Evolutionary conservation across 2,797 vertebrate genomes (phyloP).

Genomic region (Malacoctenus gilli): DNA sequence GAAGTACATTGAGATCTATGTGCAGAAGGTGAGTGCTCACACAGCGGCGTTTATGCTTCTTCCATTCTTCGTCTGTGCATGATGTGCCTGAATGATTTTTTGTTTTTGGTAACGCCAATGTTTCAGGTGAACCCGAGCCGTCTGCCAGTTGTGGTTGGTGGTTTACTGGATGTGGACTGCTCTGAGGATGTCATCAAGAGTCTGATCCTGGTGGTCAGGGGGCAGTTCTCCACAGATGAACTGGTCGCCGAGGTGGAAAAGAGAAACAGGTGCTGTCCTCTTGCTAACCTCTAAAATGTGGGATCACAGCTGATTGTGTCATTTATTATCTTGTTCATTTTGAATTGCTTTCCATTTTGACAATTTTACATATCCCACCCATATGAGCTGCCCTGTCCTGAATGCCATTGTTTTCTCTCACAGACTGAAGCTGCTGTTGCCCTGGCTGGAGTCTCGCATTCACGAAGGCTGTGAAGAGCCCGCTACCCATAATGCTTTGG

Average conservation of each 20-base stretch:
- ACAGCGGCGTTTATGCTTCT: background rate
- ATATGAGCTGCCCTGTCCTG: too few species aligned
- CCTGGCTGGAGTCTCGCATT: slow-evolving; percentile 97
- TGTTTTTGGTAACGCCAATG: background rate
- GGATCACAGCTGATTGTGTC: too few species aligned
- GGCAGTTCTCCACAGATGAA: slow-evolving; percentile 97
- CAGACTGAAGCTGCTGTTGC: slow-evolving; percentile 95
- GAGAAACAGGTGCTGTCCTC: slow-evolving; percentile 90
- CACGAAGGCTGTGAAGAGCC: slow-evolving; percentile 98
- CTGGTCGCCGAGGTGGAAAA: slow-evolving; percentile 98
- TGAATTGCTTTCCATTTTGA: too few species aligned
- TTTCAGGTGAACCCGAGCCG: slow-evolving; percentile 95
- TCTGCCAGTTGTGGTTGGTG: slow-evolving; percentile 95
- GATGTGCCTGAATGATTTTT: too few species aligned
- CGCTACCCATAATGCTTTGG: slow-evolving; percentile 96
- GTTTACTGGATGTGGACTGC: slow-evolving; percentile 96
- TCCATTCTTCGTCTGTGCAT: background rate
- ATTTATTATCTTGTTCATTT: too few species aligned
- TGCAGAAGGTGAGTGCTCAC: slow-evolving; percentile 89
- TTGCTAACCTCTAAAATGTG: too few species aligned
- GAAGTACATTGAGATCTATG: slow-evolving; percentile 99
- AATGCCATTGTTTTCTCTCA: slow-evolving; percentile 2
- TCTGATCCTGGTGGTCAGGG: slow-evolving; percentile 96
- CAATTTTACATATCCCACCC: too few species aligned
- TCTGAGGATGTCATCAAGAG: slow-evolving; percentile 99